Percentiles rank a stretch among this genome's conserved stretches.
These are phyloP conservation scores for Poeciliopsis turrubarensis DNA, from an alignment of 2,113 vertebrate genomes.

Conservation along the genomic window DNA sequence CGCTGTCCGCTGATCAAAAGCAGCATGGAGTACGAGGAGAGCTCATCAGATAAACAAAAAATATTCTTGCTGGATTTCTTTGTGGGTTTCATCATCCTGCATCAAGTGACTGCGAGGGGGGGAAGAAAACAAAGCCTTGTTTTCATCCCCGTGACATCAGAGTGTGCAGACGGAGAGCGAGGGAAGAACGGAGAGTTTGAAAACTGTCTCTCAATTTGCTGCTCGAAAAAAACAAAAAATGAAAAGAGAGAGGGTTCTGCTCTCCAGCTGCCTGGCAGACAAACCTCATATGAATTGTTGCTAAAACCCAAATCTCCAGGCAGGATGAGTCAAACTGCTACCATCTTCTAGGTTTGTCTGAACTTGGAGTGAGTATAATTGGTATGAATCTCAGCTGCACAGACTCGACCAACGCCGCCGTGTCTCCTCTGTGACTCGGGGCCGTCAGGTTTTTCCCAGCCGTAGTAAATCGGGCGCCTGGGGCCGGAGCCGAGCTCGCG, in stretches of 20 bases:
- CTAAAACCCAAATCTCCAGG: conserved; percentile 31
- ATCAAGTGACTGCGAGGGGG: conserved; percentile 73
- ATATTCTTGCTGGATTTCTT: conserved; percentile 78
- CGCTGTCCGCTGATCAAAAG: conserved; percentile 71
- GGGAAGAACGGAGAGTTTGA: conserved; percentile 32
- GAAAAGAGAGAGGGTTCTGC: conserved; percentile 3
- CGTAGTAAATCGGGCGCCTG: conserved; percentile 75
- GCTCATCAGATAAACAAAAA: conserved; percentile 71
- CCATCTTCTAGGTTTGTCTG: conserved; percentile 40
- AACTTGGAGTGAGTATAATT: conserved; percentile 58
- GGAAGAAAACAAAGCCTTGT: conserved; percentile 72
- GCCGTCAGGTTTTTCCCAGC: conserved; percentile 73
- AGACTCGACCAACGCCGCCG: conserved; percentile 58
- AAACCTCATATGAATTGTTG: conserved; percentile 27
- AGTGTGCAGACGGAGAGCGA: conserved; percentile 22
- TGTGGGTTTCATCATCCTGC: conserved; percentile 81
- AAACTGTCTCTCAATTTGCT: conserved; percentile 47
- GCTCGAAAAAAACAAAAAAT: neutral
- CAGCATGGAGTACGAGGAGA: conserved; percentile 52
- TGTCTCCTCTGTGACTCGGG: conserved; percentile 68
- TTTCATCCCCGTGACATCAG: conserved; percentile 69
- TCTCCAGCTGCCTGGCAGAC: conserved; percentile 26
- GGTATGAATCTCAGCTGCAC: conserved; percentile 60
- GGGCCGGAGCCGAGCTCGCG: conserved; percentile 69
- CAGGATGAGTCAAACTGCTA: conserved; percentile 42